These are phyloP conservation scores for Aplidium turbinatum DNA, from an alignment of 23 tunicate genomes.

Conservation along the genomic window DNA sequence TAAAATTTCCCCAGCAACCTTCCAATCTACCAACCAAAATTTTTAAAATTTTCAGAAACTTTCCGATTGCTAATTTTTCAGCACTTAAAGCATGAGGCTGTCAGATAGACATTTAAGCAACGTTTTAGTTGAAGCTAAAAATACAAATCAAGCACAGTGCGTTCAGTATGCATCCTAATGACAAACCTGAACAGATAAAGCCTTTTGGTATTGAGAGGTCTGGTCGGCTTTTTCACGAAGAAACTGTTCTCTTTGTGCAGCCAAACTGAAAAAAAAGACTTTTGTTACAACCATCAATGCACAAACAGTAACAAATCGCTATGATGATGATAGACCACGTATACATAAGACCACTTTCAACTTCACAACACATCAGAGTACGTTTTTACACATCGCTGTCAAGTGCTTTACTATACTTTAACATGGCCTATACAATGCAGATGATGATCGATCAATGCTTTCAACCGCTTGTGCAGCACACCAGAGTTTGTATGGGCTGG, in stretches of 20 bases:
- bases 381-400: not conserved
- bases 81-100: too few relatives aligned
- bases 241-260: slow-evolving; percentile 77
- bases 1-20: too few relatives aligned
- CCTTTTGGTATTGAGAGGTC: slow-evolving; percentile 75
- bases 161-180: not conserved
- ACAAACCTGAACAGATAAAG: slow-evolving; percentile 81
- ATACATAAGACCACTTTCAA: too few relatives aligned
- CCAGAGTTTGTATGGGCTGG: too few relatives aligned
- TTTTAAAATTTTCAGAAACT: too few relatives aligned
- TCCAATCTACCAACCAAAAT: too few relatives aligned
- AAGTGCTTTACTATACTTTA: too few relatives aligned
- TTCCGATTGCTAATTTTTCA: too few relatives aligned
- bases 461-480: too few relatives aligned
- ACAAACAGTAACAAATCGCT: not conserved
- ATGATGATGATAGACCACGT: too few relatives aligned
- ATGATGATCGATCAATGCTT: too few relatives aligned
- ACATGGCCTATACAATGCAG: too few relatives aligned
- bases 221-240: slow-evolving; percentile 78
- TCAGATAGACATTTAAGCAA: not conserved
- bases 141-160: not conserved
- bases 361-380: not conserved
- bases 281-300: not conserved
- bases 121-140: not conserved
- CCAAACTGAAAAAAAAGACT: slow-evolving; percentile 49